Base-by-base conservation (phyloP, 2,797 vertebrate genomes). In the Brotogeris chrysoptera region DNA sequence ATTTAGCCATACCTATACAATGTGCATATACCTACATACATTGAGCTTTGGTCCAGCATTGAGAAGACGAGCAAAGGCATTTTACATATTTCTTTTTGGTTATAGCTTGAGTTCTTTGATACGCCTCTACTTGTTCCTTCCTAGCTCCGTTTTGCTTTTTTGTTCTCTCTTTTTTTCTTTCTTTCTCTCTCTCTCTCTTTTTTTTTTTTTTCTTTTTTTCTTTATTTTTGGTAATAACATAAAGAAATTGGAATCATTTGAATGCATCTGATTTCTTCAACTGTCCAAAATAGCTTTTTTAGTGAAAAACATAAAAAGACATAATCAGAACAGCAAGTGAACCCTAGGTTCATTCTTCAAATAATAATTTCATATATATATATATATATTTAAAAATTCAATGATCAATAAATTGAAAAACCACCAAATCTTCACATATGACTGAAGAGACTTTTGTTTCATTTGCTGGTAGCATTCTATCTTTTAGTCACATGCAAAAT, bases 21-120 rank as follows among this genome's bases (percentile, higher is more conserved):
- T 99, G 99, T 99, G 99, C 99, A 99, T 98, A 99, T 99, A 99
- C 98, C 98, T 99, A 98, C 97, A 98, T 98, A 98, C 97, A 98
- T 98, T 99, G 99, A 99, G 98, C 99, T 99, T 99, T 99, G 99
- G 99, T 99, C 99, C 99, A 99, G 99, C 99, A 97, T 98, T 99
- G 98, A 98, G 98, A 98, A 98, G 98, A 98, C 97, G 98, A 99
- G 98, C 97, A 98, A 99, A 99, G 99, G 98, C 98, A 98, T 98
- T 98, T 98, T 97, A 96, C 83, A 96, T 97, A 97, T 98, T 98
- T 98, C 97, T 98, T 99, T 99, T 99, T 99, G 98, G 99, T 99
- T 98, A 98, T 98, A 99, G 99, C 99, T 99, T 99, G 98, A 98
- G 98, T 98, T 98, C 97, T 98, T 98, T 98, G 98, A 98, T 98